phyloP scores from a whole-genome alignment of 1,140 invertebrate genomes.

The Lysiphlebus fabarum region DNA sequence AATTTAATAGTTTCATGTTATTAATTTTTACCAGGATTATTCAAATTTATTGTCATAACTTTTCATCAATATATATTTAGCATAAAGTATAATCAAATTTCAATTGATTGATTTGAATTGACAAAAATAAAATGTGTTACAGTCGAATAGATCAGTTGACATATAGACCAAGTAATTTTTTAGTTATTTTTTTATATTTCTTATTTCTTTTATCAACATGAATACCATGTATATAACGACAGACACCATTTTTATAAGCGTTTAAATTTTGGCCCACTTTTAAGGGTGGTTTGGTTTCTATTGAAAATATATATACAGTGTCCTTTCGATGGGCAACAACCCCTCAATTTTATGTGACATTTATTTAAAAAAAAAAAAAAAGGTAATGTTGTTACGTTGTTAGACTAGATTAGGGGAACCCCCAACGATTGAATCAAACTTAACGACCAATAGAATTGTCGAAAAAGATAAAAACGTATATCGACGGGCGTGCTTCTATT shows the following conservation, averaged over 20 bases:
- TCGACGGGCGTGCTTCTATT: slow-evolving; percentile 20
- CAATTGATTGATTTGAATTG: too few species aligned
- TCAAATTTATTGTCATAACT: too few species aligned
- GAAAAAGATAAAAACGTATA: slow-evolving; percentile 34
- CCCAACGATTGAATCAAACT: slow-evolving; percentile 33
- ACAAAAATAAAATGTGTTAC: too few species aligned
- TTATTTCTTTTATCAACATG: too few species aligned
- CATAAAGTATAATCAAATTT: too few species aligned
- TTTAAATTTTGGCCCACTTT: slow-evolving; percentile 41
- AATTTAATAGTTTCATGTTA: too few species aligned
- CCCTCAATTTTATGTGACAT: slow-evolving; percentile 40
- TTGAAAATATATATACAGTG: neutral
- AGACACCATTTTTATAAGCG: slow-evolving; percentile 41
- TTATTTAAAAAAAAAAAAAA: slow-evolving; percentile 45
- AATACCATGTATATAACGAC: neutral
- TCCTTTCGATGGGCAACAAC: slow-evolving; percentile 28
- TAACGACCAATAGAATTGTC: slow-evolving; percentile 48
- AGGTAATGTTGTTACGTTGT: slow-evolving; percentile 47
- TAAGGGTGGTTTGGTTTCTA: slow-evolving; percentile 38
- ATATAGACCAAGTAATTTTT: too few species aligned
- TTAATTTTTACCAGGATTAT: too few species aligned
- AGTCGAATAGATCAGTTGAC: too few species aligned
- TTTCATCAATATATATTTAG: too few species aligned
- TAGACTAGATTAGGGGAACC: slow-evolving; percentile 43
- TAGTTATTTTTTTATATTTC: too few species aligned